Evolutionary conservation across 1,140 invertebrate genomes (phyloP).

Genomic region (Rhynchophorus ferrugineus): DNA sequence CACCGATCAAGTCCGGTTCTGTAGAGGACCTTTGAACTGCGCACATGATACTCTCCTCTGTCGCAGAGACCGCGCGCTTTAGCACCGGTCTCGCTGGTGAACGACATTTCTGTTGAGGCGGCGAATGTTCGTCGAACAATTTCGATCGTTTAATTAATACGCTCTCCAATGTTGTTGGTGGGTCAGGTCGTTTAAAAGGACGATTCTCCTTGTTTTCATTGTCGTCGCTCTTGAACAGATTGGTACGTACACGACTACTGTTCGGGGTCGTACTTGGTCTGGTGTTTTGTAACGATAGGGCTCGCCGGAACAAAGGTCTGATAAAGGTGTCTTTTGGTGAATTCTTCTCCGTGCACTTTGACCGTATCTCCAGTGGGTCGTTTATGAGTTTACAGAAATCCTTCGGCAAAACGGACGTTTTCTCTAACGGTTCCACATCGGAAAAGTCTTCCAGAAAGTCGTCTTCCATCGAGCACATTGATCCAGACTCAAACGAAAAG

Average conservation of each 20-base stretch:
- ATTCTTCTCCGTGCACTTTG: constrained; percentile 14
- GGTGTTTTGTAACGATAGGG: constrained; percentile 41
- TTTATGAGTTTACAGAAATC: constrained; percentile 41
- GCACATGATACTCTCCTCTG: constrained; percentile 52
- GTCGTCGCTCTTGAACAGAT: constrained; percentile 14
- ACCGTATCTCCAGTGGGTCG: constrained; percentile 31
- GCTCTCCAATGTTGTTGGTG: constrained; percentile 41
- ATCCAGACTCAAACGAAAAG: constrained; percentile 43
- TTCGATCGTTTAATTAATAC: constrained; percentile 47
- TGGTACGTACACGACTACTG: constrained; percentile 35
- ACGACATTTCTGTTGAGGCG: constrained; percentile 7
- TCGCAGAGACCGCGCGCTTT: constrained; percentile 49
- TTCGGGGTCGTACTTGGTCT: constrained; percentile 21
- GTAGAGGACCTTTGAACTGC: constrained; percentile 52
- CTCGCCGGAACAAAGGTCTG: constrained; percentile 38
- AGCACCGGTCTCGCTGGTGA: constrained; percentile 29
- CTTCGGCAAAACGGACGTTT: constrained; percentile 25
- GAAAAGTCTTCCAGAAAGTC: constrained; percentile 59
- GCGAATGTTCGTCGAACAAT: constrained; percentile 30
- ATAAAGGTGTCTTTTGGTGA: constrained; percentile 28
- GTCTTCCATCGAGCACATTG: constrained; percentile 55
- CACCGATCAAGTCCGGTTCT: constrained; percentile 72
- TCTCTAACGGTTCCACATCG: constrained; percentile 49
- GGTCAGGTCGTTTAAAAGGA: constrained; percentile 55
- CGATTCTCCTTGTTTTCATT: constrained; percentile 23